Evolutionary conservation across 2,113 vertebrate genomes (phyloP), one percentile per base, ranked within the genome.

Genomic region (Grammomys surdaster): DNA sequence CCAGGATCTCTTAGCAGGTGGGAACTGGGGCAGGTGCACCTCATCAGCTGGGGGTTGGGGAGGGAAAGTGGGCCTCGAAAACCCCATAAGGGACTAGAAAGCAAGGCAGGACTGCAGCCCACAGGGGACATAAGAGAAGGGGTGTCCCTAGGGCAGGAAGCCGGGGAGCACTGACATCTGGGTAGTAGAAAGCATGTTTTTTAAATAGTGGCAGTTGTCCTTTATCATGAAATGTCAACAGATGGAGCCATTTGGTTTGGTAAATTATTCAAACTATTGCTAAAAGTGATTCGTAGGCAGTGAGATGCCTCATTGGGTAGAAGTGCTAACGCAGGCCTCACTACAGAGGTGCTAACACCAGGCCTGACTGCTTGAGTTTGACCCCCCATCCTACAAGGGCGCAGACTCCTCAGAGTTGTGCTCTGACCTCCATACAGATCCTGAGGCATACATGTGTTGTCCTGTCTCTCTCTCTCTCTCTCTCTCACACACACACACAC

Each of bases 161-260:
- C 99, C 28, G 14, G 58, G 99, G 60, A 65, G 99, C 99, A 0
- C 99, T 99, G 9, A 99, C 99, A 0, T 99, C 99, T 0, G 99
- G 99, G 93, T 99, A 99, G 97, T 99, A 99, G 97, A 99, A 99
- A 87, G 99, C 99, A 98, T 99, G 99, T 99, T 96, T 99, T 99
- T 33, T 36, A 67, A 67, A 17, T 99, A 99, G 93, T 99, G 98
- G 98, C 99, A 99, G 98, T 99, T 99, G 90, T 99, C 99, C 96
- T 99, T 99, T 99, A 99, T 99, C 98, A 99, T 99, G 98, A 99
- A 99, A 96, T 99, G 99, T 17, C 99, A 99, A 97, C 99, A 99
- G 46, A 99, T 98, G 0, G 99, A 99, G 69, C 99, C 99, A 90
- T 98, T 99, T 33, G 63, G 69, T 31, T 86, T 69, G 84, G 84